Percentiles rank a stretch among this genome's conserved stretches.
Conservation (phyloP, 2,888 invertebrate genomes). For the Octodonta nipae region DNA sequence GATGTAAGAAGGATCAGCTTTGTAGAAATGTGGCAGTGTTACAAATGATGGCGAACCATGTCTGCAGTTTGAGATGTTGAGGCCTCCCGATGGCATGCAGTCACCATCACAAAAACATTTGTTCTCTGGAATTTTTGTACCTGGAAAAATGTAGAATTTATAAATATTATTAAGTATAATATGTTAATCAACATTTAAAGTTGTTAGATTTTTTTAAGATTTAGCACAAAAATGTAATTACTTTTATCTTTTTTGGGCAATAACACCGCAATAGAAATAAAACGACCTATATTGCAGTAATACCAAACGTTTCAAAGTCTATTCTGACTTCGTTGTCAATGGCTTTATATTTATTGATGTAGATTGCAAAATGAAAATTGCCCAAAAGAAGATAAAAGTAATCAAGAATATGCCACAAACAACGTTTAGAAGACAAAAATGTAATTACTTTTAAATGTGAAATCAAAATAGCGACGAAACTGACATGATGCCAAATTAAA, state of each 20-base stretch:
- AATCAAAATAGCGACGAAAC: too few relatives aligned
- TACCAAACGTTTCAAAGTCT: too few relatives aligned
- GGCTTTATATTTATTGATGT: too few relatives aligned
- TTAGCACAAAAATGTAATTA: neutral
- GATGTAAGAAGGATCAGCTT: constrained; percentile 55
- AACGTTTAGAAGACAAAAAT: too few relatives aligned
- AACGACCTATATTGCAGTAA: too few relatives aligned
- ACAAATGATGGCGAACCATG: constrained; percentile 71
- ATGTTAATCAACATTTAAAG: neutral
- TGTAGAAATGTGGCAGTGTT: constrained; percentile 72
- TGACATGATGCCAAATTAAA: too few relatives aligned
- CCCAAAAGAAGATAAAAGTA: too few relatives aligned
- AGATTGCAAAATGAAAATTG: too few relatives aligned
- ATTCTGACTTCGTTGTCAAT: too few relatives aligned
- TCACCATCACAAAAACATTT: constrained; percentile 61
- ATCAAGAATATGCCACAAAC: too few relatives aligned
- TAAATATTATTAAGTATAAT: neutral
- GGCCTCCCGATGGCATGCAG: constrained; percentile 57
- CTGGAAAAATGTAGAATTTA: constrained; percentile 36
- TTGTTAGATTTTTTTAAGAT: neutral
- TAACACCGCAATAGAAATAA: too few relatives aligned
- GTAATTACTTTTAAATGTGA: neutral
- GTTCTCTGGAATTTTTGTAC: constrained; percentile 45
- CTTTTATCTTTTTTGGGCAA: too few relatives aligned
- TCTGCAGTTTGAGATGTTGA: constrained; percentile 67